A percentile compares a stretch with the other conserved stretches of the same genome.
Conservation (phyloP, 2,797 vertebrate species). For the Psittacula echo region DNA sequence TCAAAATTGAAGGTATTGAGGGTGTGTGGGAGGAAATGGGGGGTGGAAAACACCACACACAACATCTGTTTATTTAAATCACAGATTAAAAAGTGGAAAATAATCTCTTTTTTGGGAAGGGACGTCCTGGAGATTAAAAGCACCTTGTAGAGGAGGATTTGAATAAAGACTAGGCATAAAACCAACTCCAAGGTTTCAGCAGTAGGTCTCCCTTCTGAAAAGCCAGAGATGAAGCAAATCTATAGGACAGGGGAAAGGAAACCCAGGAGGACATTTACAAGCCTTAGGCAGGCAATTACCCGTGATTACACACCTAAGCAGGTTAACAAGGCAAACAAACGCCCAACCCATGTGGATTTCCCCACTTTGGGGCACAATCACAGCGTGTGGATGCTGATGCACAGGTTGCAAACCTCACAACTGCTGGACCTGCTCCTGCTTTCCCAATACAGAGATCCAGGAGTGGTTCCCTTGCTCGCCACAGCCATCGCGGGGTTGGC, state of each 20-base stretch:
- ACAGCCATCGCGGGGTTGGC: neutral
- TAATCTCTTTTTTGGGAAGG: neutral
- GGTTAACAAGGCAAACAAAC: neutral
- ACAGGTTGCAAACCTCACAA: neutral
- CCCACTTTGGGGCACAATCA: neutral
- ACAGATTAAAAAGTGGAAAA: neutral
- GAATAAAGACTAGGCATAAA: neutral
- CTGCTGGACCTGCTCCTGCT: neutral
- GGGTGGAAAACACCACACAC: neutral
- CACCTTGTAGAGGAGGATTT: neutral
- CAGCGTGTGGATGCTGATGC: neutral
- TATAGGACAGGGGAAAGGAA: neutral
- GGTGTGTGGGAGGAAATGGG: neutral
- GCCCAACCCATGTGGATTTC: neutral
- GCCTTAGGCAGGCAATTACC: neutral
- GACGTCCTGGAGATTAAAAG: neutral
- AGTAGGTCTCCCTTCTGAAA: neutral
- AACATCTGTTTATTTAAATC: conserved; percentile 25
- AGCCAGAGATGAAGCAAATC: neutral
- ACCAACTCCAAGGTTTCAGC: neutral
- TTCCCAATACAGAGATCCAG: neutral
- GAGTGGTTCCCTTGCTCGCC: neutral
- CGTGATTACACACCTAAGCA: neutral
- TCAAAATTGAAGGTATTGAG: conserved; percentile 34
- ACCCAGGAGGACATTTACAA: neutral